A percentile compares a stretch with the other conserved stretches of the same genome.
These are phyloP conservation scores for Thereuonema tuberculata DNA, from an alignment of 1,140 invertebrate species.

Conservation along the genomic window DNA sequence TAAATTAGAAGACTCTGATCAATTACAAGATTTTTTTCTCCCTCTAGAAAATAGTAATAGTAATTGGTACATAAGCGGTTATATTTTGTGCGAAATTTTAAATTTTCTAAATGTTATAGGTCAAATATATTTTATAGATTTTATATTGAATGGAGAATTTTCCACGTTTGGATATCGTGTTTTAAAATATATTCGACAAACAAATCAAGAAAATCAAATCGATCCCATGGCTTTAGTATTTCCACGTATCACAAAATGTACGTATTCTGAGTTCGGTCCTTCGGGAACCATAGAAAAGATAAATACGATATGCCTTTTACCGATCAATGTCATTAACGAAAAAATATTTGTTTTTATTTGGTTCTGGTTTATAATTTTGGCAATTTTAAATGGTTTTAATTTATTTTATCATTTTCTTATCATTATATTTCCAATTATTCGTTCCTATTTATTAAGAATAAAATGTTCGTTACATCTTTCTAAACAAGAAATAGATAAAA, in stretches of 20 bases:
- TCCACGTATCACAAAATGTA: slow-evolving; percentile 13
- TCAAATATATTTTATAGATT: background rate
- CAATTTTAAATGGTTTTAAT: too few species aligned
- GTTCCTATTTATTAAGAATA: too few species aligned
- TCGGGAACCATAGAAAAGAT: slow-evolving; percentile 1
- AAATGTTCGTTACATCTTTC: too few species aligned
- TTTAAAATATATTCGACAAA: background rate
- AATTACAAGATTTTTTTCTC: too few species aligned
- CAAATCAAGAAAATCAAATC: background rate
- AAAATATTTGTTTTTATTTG: background rate
- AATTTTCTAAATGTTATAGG: background rate
- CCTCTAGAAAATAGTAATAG: too few species aligned
- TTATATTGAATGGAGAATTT: background rate
- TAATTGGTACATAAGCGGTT: too few species aligned
- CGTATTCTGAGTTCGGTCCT: slow-evolving; percentile 1
- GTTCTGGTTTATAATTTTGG: background rate
- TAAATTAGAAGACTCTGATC: too few species aligned
- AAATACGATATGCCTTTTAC: slow-evolving; percentile 5
- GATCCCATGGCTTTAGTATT: slow-evolving; percentile 9
- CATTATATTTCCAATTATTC: too few species aligned
- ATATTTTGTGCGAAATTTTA: background rate
- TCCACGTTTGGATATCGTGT: background rate
- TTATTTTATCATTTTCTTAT: too few species aligned
- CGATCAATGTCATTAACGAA: slow-evolving; percentile 6
- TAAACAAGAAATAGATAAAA: too few species aligned